Conservation (phyloP, 2,797 vertebrate genomes). For the Centroberyx gerrardi region DNA sequence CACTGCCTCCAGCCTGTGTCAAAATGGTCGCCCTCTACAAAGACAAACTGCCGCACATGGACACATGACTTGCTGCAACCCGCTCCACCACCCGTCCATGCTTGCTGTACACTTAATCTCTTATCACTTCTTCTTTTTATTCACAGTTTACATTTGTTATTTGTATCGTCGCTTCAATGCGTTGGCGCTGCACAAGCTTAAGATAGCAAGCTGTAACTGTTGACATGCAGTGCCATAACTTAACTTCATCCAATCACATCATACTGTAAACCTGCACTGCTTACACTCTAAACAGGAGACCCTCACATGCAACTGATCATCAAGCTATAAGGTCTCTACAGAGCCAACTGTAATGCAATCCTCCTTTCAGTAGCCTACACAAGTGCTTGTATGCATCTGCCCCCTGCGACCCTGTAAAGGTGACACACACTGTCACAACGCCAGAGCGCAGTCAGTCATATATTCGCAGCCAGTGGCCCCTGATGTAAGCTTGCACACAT, state of each 20-base stretch:
- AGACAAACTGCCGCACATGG: constrained; percentile 29
- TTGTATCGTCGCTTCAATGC: not conserved
- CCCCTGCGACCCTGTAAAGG: constrained; percentile 54
- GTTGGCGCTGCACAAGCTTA: not conserved
- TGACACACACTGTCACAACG: constrained; percentile 56
- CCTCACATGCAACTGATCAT: constrained; percentile 18
- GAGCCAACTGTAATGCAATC: constrained; percentile 34
- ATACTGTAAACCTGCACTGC: constrained; percentile 19
- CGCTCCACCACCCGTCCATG: not conserved
- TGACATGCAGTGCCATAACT: constrained; percentile 11
- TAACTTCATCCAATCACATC: not conserved
- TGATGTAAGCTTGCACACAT: constrained; percentile 72
- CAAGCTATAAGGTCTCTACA: constrained; percentile 21
- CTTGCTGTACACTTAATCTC: not conserved
- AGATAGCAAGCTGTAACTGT: constrained; percentile 7
- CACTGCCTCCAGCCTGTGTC: constrained; percentile 32
- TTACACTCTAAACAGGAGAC: not conserved
- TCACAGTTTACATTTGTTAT: constrained; percentile 19
- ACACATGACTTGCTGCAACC: constrained; percentile 1
- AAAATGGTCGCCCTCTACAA: constrained; percentile 18
- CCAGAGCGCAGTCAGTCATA: constrained; percentile 50
- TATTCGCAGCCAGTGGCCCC: constrained; percentile 51
- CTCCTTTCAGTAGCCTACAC: constrained; percentile 23
- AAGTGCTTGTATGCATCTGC: constrained; percentile 32
- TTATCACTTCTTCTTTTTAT: constrained; percentile 6